Conservation (phyloP, 64 coral and sea anemone species). For the Dendrophyllia cribrosa region DNA sequence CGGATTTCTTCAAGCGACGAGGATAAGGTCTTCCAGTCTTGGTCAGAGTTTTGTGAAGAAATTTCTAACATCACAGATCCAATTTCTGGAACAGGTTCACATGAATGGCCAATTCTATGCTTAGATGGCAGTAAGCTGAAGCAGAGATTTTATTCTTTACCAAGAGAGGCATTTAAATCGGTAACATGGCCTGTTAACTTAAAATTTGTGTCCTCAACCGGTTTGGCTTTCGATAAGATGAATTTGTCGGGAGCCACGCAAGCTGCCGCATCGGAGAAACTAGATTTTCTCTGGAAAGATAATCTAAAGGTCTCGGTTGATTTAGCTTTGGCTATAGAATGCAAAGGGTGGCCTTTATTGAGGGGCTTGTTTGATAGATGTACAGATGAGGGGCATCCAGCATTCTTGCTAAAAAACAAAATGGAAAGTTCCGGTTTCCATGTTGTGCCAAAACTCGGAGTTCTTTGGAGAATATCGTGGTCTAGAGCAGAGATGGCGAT, state of each 20-base stretch:
- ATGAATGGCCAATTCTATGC: neutral
- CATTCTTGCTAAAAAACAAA: neutral
- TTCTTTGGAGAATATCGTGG: conserved; percentile 30
- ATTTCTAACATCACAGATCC: neutral
- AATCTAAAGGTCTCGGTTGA: conserved; percentile 12
- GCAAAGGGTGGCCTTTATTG: conserved; percentile 21
- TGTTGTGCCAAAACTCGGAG: neutral
- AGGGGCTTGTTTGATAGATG: neutral
- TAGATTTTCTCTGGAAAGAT: conserved; percentile 26
- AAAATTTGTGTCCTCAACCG: conserved; percentile 12
- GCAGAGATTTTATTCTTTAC: conserved; percentile 22
- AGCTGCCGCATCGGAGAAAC: conserved; percentile 1
- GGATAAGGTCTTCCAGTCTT: neutral
- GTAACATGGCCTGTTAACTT: conserved; percentile 15
- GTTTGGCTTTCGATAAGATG: neutral
- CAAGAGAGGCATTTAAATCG: conserved; percentile 46
- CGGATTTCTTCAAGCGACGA: neutral
- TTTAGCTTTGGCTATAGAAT: conserved; percentile 11
- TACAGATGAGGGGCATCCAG: neutral
- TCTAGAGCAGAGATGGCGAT: conserved; percentile 14
- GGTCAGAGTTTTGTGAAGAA: neutral
- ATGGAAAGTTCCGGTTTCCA: conserved; percentile 29
- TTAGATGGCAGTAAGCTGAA: conserved; percentile 18
- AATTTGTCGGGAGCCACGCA: neutral
- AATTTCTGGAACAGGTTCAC: neutral